phyloP scores from a whole-genome alignment of 2,888 invertebrate genomes.

The Cepaea hortensis region DNA sequence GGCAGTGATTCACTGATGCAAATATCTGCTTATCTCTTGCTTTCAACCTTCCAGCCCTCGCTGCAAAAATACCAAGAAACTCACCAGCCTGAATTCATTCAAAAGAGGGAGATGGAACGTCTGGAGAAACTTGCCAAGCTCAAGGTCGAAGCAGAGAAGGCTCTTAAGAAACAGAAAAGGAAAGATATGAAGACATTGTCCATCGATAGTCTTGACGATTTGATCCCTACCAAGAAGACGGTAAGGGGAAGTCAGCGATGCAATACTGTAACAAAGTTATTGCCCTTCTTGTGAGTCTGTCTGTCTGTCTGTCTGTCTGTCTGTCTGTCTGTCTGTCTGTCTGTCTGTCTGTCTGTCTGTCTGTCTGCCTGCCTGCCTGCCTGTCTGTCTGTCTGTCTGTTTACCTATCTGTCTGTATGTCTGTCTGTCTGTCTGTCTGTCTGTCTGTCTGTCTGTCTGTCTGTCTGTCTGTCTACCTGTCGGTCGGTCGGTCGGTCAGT shows the following conservation, averaged over 20 bases:
- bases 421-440: background rate
- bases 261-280: background rate
- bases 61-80: conserved; percentile 44
- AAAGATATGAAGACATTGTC: background rate
- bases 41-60: conserved; percentile 17
- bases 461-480: background rate
- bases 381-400: too few species aligned
- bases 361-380: background rate
- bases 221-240: conserved; percentile 20
- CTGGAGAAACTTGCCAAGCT: conserved; percentile 36
- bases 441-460: background rate
- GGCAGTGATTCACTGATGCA: background rate
- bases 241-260: background rate
- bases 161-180: conserved; percentile 17
- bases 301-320: too few species aligned
- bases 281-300: too few species aligned
- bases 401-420: background rate
- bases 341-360: background rate
- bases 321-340: background rate
- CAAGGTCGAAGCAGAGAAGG: conserved; percentile 33
- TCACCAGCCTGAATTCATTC: conserved; percentile 46
- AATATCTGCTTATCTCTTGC: background rate
- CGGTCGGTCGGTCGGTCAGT: too few species aligned
- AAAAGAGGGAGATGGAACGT: conserved; percentile 35
- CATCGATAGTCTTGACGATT: conserved; percentile 27